A percentile compares a stretch with the other conserved stretches of the same genome.
Evolutionary conservation across 2,888 invertebrate genomes (phyloP).

Genomic region (Fragum sueziense): DNA sequence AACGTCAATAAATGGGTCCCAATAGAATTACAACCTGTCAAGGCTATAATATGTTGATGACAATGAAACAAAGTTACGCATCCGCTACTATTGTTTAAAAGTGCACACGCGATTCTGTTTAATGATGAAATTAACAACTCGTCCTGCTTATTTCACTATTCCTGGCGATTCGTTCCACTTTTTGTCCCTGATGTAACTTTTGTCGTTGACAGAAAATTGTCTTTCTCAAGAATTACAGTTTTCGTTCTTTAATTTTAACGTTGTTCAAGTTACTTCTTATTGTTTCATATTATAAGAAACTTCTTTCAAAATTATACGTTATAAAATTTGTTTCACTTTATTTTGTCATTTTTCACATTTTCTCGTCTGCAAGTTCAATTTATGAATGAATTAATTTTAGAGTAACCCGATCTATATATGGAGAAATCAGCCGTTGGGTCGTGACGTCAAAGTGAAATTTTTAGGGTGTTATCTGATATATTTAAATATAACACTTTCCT

Average conservation of each 20-base stretch:
- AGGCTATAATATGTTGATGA: background rate
- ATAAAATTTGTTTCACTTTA: background rate
- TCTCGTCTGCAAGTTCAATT: background rate
- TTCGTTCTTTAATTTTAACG: too few relatives aligned
- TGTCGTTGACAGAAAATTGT: too few relatives aligned
- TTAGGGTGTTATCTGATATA: slow-evolving; percentile 15
- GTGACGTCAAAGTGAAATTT: slow-evolving; percentile 6
- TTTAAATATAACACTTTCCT: background rate
- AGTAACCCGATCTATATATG: background rate
- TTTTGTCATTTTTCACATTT: background rate
- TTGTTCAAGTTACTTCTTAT: too few relatives aligned
- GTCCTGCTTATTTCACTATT: background rate
- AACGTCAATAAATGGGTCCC: background rate
- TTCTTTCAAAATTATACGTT: too few relatives aligned
- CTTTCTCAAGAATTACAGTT: too few relatives aligned
- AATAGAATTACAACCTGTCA: background rate
- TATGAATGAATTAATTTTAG: background rate
- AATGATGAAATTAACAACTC: background rate
- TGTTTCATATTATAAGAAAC: too few relatives aligned
- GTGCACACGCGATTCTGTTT: background rate
- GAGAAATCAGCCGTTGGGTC: background rate
- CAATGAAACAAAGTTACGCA: too few relatives aligned
- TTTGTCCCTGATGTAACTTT: too few relatives aligned
- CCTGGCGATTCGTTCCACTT: background rate
- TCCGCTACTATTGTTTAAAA: background rate